Evolutionary conservation across 2,113 vertebrate species (phyloP), one percentile per base, ranked within the genome.

Genomic region (Ia io): DNA sequence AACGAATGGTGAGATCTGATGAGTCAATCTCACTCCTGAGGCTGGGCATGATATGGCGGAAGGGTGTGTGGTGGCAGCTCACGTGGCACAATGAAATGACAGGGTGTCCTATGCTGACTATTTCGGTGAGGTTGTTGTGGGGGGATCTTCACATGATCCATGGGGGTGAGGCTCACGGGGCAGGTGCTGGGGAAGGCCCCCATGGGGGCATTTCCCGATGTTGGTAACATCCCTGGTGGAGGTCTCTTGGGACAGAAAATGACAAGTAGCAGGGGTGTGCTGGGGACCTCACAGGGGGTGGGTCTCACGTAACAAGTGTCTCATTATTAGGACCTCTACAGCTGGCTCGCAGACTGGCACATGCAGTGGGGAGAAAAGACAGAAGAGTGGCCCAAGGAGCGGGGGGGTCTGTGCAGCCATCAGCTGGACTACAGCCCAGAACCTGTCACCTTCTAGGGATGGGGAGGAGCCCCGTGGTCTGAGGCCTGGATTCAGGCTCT

Each of bases 111-210:
- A 25, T 1, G n/a, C 56, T 20, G 49, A 16, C 65, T 25, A 0
- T 13, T 0, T 0, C 3, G 4, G 32, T 9, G 77, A 67, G 32
- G 78, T 18, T 42, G 53, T 47, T 0, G 0, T 7, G 1, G 78
- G 25, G 37, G 10, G 14, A 2, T n/a, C 51, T 44, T 80, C 70
- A 22, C 0, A 0, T 16, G 80, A 35, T 83, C 76, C 49, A 44
- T 0, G 5, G n/a, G 63, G 11, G 5, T 71, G 63, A 44, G 32
- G 16, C 35, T 77, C n/a, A 17, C 1, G 2, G 42, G 70, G 37
- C 20, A 14, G 37, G 28, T 32, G 49, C 13, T 42, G 13, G 44
- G 42, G 79, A 70, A 79, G 59, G 67, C 32, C 77, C 37, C 51
- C 44, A 1, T 3, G 44, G 23, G 16, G 28, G 78, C 59, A 25